Evolutionary conservation across 1,140 invertebrate species (phyloP).

Genomic region (Hyphantria cunea): DNA sequence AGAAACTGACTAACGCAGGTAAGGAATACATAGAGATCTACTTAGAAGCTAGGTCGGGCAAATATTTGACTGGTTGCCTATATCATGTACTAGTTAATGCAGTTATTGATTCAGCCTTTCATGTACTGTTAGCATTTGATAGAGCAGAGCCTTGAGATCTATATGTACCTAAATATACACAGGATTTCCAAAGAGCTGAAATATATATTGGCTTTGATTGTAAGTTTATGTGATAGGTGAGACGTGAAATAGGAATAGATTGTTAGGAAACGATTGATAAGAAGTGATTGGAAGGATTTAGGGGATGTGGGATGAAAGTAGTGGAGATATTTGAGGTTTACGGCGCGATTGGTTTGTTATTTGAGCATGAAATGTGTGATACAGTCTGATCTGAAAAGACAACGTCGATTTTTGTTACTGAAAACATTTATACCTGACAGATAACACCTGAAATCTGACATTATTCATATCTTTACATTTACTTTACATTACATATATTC

Average conservation of each 20-base stretch:
- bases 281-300: background rate
- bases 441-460: too few relatives aligned
- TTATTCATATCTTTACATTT: too few relatives aligned
- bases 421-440: too few relatives aligned
- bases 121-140: slow-evolving; percentile 9
- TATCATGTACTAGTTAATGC: slow-evolving; percentile 27
- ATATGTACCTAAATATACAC: slow-evolving; percentile 6
- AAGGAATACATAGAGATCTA: background rate
- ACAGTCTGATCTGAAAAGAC: slow-evolving; percentile 6
- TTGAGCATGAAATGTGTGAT: slow-evolving; percentile 2
- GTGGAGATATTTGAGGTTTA: background rate
- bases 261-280: slow-evolving; percentile 3
- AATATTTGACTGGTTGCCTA: slow-evolving; percentile 62
- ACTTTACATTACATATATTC: too few relatives aligned
- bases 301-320: background rate
- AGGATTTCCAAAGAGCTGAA: background rate
- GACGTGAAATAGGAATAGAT: slow-evolving; percentile 16
- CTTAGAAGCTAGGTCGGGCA: slow-evolving; percentile 41
- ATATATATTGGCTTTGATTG: background rate
- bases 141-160: background rate
- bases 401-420: too few relatives aligned
- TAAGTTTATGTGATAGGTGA: slow-evolving; percentile 8
- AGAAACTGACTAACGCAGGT: slow-evolving; percentile 11
- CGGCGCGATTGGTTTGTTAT: background rate
- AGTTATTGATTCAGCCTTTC: slow-evolving; percentile 28